Conservation (phyloP, 2,888 invertebrate species). For the Archips xylosteana region DNA sequence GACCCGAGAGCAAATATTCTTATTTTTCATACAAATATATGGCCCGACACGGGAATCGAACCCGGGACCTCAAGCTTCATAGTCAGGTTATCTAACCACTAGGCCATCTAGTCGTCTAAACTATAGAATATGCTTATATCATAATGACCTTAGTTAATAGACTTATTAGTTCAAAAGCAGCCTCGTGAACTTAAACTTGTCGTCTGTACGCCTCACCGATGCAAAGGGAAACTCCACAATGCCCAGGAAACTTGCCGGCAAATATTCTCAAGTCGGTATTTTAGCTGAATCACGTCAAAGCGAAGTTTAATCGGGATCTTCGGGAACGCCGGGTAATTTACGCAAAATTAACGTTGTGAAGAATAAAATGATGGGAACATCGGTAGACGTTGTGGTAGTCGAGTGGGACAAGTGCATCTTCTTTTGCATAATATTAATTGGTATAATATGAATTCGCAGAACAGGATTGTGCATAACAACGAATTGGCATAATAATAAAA, state of each 20-base stretch:
- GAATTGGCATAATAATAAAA: too few relatives aligned
- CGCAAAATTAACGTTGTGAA: not conserved
- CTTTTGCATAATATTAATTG: too few relatives aligned
- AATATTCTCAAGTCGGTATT: slow-evolving; percentile 41
- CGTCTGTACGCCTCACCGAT: slow-evolving; percentile 10
- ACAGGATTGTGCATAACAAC: too few relatives aligned
- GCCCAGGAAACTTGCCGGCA: slow-evolving; percentile 26
- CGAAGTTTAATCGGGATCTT: slow-evolving; percentile 40
- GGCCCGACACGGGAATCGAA: too few relatives aligned
- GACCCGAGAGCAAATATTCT: too few relatives aligned
- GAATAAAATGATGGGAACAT: not conserved
- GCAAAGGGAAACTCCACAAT: slow-evolving; percentile 37
- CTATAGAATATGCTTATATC: not conserved
- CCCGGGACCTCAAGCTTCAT: too few relatives aligned
- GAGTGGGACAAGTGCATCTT: too few relatives aligned
- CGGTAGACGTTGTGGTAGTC: too few relatives aligned
- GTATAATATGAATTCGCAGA: too few relatives aligned
- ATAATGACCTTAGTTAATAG: slow-evolving; percentile 12
- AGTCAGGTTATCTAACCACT: too few relatives aligned
- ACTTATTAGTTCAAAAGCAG: slow-evolving; percentile 11
- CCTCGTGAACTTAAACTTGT: slow-evolving; percentile 10
- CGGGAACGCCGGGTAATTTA: slow-evolving; percentile 6
- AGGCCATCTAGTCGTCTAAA: too few relatives aligned
- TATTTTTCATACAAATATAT: too few relatives aligned
- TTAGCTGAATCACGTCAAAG: slow-evolving; percentile 42